Evolutionary conservation across 1,140 invertebrate species (phyloP).

Genomic region (Sycophila sp.): DNA sequence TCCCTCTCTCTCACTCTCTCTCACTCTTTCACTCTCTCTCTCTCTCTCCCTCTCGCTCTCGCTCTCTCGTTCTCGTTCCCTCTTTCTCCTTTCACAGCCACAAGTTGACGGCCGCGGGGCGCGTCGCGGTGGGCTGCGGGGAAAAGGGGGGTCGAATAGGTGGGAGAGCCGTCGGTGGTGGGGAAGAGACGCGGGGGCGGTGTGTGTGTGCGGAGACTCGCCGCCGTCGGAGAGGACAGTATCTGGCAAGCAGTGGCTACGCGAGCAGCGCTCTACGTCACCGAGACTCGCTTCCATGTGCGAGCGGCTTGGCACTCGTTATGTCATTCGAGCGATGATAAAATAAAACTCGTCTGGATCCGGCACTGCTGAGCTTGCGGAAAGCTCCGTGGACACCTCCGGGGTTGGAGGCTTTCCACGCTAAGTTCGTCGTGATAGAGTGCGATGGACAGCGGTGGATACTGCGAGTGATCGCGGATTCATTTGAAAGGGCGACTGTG

Average conservation of each 20-base stretch:
- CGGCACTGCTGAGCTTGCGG: no score
- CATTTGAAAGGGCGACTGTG: no score
- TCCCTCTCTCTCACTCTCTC: constrained; percentile 30
- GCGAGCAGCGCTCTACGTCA: constrained; percentile 37
- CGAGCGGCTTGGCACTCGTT: constrained; percentile 46
- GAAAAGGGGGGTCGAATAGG: not conserved
- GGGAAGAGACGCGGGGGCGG: constrained; percentile 46
- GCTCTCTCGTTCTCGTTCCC: not conserved
- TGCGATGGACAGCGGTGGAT: no score
- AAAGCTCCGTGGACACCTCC: no score
- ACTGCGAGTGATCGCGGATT: no score
- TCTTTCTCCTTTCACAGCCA: no score
- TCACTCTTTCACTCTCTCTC: constrained; percentile 9
- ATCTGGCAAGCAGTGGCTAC: constrained; percentile 60
- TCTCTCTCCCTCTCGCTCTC: constrained; percentile 17
- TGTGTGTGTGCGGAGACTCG: constrained; percentile 41
- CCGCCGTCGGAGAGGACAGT: constrained; percentile 53
- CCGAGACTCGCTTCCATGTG: constrained; percentile 39
- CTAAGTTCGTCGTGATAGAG: no score
- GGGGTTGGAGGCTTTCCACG: no score
- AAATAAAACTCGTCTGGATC: not conserved
- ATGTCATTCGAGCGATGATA: constrained; percentile 31
- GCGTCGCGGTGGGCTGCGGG: constrained; percentile 44
- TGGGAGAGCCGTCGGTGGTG: constrained; percentile 48
- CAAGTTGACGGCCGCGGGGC: constrained; percentile 51